phyloP scores from a whole-genome alignment of 2,797 vertebrate genomes.

The Pipistrellus pygmaeus region DNA sequence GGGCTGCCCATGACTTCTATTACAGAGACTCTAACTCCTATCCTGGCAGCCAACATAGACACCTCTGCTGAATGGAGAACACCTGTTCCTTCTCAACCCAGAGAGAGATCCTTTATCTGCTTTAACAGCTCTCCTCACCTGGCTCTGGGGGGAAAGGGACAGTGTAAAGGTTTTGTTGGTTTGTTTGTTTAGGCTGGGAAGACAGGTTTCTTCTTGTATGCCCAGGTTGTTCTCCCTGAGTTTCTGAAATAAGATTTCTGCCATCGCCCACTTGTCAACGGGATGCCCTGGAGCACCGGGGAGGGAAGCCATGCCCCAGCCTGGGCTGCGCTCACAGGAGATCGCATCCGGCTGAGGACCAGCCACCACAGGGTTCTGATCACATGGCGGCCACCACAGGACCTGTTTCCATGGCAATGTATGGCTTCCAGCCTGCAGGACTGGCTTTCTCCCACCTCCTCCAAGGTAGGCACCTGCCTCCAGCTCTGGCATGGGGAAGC shows the following conservation, averaged over 20 bases:
- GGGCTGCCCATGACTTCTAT: not conserved
- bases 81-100: too few relatives aligned
- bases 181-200: not conserved
- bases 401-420: slow-evolving; percentile 48
- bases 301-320: not conserved
- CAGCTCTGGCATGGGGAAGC: not conserved
- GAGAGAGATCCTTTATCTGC: not conserved
- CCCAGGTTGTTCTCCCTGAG: not conserved
- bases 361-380: not conserved
- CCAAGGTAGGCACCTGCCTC: not conserved
- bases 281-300: not conserved
- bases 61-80: not conserved
- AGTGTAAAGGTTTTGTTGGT: not conserved
- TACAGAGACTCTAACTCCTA: not conserved
- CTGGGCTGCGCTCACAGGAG: not conserved
- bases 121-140: not conserved
- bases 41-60: accelerated
- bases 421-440: not conserved
- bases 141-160: not conserved
- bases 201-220: slow-evolving; percentile 8
- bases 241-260: slow-evolving; percentile 41
- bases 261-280: not conserved
- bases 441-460: not conserved
- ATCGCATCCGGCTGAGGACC: not conserved
- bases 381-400: not conserved